Conservation (phyloP, 2,888 invertebrate genomes). For the Himalopsyche tibetana region DNA sequence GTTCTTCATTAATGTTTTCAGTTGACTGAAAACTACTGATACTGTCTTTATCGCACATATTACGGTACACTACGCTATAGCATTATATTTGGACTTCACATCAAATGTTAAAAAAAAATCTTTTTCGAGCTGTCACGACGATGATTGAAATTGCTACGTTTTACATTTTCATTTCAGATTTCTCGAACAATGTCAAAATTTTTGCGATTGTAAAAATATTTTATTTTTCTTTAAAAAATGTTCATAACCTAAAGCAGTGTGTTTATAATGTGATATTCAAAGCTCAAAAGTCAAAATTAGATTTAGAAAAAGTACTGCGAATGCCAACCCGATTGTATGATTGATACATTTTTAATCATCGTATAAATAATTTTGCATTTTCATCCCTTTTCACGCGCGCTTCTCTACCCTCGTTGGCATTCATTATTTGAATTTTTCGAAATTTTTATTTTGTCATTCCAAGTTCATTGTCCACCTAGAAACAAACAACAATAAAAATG, state of each 20-base stretch:
- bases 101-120: too few relatives aligned
- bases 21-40: too few relatives aligned
- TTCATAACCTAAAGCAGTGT: not conserved
- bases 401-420: not conserved
- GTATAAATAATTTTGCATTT: conserved; percentile 27
- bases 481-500: conserved; percentile 36
- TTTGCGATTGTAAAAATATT: too few relatives aligned
- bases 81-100: too few relatives aligned
- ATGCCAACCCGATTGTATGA: not conserved
- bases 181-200: too few relatives aligned
- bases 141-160: too few relatives aligned
- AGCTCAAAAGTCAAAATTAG: not conserved
- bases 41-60: too few relatives aligned
- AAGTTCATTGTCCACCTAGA: conserved; percentile 15
- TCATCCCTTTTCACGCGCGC: conserved; percentile 37
- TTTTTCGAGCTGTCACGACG: too few relatives aligned
- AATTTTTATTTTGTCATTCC: conserved; percentile 18
- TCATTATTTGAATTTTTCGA: conserved; percentile 13
- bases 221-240: not conserved
- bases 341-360: conserved; percentile 35
- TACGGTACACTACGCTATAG: too few relatives aligned
- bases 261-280: not conserved
- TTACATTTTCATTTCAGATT: too few relatives aligned
- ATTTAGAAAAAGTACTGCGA: not conserved
- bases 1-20: too few relatives aligned